Conservation (phyloP, 2,888 invertebrate species). For the Callosobruchus maculatus region DNA sequence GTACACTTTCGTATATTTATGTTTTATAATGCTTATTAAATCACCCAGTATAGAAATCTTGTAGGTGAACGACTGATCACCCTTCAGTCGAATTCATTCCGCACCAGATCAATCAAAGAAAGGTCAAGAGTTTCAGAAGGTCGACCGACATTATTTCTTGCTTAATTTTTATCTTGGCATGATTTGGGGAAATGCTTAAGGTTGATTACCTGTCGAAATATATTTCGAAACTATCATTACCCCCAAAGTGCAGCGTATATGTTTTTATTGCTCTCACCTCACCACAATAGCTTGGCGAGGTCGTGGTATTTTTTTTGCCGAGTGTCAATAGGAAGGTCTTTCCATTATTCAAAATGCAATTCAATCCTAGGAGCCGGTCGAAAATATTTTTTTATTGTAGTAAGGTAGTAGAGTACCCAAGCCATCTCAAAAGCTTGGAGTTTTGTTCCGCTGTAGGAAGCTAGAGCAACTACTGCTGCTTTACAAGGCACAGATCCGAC, state of each 20-base stretch:
- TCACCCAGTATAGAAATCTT: neutral
- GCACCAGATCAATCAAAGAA: neutral
- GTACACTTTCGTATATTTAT: neutral
- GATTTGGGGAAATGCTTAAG: neutral
- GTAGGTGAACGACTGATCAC: neutral
- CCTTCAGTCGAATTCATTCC: neutral
- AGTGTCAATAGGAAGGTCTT: too few species aligned
- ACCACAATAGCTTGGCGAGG: neutral
- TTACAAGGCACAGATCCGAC: too few species aligned
- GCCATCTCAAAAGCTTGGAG: too few species aligned
- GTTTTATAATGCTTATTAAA: neutral
- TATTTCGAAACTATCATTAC: neutral
- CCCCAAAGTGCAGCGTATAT: neutral
- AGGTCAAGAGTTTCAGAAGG: neutral
- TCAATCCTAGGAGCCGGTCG: too few species aligned
- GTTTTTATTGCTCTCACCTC: neutral
- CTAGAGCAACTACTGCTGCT: too few species aligned
- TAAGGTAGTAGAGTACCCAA: too few species aligned
- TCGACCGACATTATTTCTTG: neutral
- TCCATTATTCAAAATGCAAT: too few species aligned
- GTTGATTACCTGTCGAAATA: neutral
- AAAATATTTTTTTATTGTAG: too few species aligned
- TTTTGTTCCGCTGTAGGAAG: too few species aligned
- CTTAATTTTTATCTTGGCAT: neutral
- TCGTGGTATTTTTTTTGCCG: too few species aligned